Percentiles rank a stretch among this genome's conserved stretches.
These are phyloP conservation scores for Phenganax stokvisi DNA, from an alignment of 92 coral and sea anemone genomes.

Conservation along the genomic window DNA sequence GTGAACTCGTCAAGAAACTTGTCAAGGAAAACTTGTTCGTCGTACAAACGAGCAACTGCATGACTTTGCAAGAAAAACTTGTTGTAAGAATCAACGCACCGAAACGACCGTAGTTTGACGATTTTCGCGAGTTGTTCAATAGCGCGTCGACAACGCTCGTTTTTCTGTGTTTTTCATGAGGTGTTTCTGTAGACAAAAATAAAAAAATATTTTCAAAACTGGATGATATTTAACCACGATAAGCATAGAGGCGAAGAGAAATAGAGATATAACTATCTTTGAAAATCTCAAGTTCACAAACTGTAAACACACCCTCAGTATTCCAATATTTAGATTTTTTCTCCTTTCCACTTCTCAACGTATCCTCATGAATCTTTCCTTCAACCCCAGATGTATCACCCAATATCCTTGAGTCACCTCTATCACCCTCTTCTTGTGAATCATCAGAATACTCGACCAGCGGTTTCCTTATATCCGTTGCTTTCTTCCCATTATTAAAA, in stretches of 20 bases:
- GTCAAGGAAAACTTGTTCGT: not conserved
- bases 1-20: not conserved
- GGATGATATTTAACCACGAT: no score
- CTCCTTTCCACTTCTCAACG: slow-evolving; percentile 12
- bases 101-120: slow-evolving; percentile 27
- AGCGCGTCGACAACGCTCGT: slow-evolving; percentile 19
- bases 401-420: not conserved
- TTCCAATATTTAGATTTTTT: not conserved
- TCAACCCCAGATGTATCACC: not conserved
- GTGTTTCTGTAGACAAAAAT: not conserved
- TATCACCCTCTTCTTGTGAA: slow-evolving; percentile 7
- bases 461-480: not conserved
- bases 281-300: no score
- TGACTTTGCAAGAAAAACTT: not conserved
- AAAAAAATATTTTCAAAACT: not conserved
- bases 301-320: no score
- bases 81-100: not conserved
- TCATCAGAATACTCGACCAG: slow-evolving; percentile 36
- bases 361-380: no score
- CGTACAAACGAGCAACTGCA: not conserved
- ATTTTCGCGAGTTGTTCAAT: slow-evolving; percentile 16
- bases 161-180: not conserved
- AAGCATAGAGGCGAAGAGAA: not conserved
- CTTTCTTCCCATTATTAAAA: not conserved
- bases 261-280: not conserved